Evolutionary conservation across 2,113 vertebrate species (phyloP), one percentile per base, ranked within the genome.

Genomic region (Rhombomys opimus): DNA sequence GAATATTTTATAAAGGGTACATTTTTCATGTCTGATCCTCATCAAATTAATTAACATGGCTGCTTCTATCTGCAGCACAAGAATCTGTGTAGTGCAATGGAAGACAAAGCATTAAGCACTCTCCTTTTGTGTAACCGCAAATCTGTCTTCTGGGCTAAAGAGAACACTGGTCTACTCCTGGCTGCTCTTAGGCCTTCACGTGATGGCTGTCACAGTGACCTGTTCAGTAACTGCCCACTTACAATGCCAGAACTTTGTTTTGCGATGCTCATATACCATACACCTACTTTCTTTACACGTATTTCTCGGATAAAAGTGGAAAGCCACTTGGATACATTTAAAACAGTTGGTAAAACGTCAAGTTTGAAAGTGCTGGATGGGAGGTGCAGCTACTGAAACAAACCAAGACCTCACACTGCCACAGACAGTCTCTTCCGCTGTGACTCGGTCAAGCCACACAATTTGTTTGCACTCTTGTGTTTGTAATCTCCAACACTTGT

Each of bases 1-100:
- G 96, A 94, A 78, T 11, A 75, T 76, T 95, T 81, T 89, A 81
- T 76, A 35, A 95, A 94, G n/a, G 94, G 92, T 65, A 89, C 70
- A 91, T 75, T 76, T 95, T 92, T 57, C 82, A 81, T 10, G 38
- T 84, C 9, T 68, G 54, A 61, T 77, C 54, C 18, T 91, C 14
- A 86, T 86, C 41, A 86, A 32, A 41, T 87, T 63, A 92, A 92
- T 73, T 87, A 85, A 82, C 54, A 67, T 52, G 80, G 61, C 73
- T 81, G 30, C 13, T 86, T 15, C 7, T 57, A 41, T 84, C 73
- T 84, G 61, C 15, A 13, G 18, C 59, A 38, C 5, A 80, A 65
- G 87, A 81, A 68, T 41, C 9, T 30, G 59, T 0, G 70, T 15
- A 76, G 67, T 7, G 59, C 18, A 85, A n/a, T 50, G 30, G 18